phyloP scores from a whole-genome alignment of 1,140 invertebrate genomes.

The Camponotus floridanus region DNA sequence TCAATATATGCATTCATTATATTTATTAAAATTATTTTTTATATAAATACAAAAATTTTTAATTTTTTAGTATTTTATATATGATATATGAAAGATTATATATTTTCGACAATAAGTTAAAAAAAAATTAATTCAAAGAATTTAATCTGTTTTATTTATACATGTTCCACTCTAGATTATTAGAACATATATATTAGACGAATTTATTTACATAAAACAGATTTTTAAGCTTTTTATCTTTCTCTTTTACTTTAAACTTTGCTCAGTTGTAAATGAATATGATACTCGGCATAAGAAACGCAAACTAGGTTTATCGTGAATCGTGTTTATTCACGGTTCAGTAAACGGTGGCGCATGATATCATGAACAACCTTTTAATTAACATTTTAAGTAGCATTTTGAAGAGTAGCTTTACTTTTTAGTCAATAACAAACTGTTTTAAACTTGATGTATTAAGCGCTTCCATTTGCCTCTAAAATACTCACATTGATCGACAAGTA shows the following conservation, averaged over 20 bases:
- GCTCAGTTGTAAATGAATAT: neutral
- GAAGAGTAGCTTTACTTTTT: neutral
- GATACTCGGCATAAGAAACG: neutral
- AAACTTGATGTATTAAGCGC: neutral
- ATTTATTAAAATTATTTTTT: neutral
- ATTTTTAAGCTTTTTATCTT: neutral
- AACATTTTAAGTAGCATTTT: constrained; percentile 10
- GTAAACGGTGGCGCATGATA: neutral
- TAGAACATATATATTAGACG: neutral
- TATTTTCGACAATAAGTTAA: neutral
- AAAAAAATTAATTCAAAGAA: neutral
- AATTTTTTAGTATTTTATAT: neutral
- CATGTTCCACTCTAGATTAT: neutral
- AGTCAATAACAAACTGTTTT: neutral
- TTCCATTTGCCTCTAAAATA: neutral
- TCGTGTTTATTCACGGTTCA: neutral
- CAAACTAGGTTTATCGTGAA: neutral
- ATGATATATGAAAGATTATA: neutral
- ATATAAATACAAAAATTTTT: neutral
- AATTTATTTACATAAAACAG: neutral
- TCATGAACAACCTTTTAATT: neutral
- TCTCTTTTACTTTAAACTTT: neutral
- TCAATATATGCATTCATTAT: neutral
- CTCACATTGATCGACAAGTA: neutral
- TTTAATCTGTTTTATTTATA: neutral